A percentile compares a stretch with the other conserved stretches of the same genome.
Conservation (phyloP, 2,113 vertebrate species). For the Siniperca chuatsi region DNA sequence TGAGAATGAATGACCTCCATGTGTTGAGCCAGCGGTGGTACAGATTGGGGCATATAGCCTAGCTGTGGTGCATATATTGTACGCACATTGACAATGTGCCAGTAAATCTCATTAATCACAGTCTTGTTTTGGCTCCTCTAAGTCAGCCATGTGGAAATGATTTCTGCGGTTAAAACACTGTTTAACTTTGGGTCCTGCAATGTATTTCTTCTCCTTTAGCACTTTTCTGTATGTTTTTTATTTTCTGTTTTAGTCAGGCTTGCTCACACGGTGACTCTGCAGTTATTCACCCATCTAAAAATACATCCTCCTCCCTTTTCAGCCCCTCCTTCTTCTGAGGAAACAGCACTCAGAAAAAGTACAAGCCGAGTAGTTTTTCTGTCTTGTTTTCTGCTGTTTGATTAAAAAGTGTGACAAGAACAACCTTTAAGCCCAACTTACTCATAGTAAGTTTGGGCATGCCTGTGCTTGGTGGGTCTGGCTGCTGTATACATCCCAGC, state of each 20-base stretch:
- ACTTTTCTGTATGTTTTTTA: constrained; percentile 47
- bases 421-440: neutral
- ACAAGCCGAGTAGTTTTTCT: constrained; percentile 19
- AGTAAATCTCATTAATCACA: constrained; percentile 75
- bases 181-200: constrained; percentile 38
- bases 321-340: constrained; percentile 44
- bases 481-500: constrained; percentile 13
- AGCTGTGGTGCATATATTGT: constrained; percentile 39
- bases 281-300: constrained; percentile 79
- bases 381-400: constrained; percentile 12
- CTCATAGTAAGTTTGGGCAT: neutral
- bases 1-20: constrained; percentile 51
- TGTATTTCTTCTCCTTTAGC: constrained; percentile 41
- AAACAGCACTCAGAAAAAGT: constrained; percentile 46
- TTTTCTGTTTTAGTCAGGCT: constrained; percentile 58
- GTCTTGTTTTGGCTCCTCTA: constrained; percentile 63
- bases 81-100: constrained; percentile 56
- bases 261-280: constrained; percentile 67
- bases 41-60: constrained; percentile 26
- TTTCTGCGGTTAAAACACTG: constrained; percentile 64
- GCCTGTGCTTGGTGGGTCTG: neutral
- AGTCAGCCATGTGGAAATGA: constrained; percentile 80
- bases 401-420: neutral
- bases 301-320: constrained; percentile 43
- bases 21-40: constrained; percentile 44